Evolutionary conservation across 2,797 vertebrate species (phyloP).

Genomic region (Fistularia tabacaria): DNA sequence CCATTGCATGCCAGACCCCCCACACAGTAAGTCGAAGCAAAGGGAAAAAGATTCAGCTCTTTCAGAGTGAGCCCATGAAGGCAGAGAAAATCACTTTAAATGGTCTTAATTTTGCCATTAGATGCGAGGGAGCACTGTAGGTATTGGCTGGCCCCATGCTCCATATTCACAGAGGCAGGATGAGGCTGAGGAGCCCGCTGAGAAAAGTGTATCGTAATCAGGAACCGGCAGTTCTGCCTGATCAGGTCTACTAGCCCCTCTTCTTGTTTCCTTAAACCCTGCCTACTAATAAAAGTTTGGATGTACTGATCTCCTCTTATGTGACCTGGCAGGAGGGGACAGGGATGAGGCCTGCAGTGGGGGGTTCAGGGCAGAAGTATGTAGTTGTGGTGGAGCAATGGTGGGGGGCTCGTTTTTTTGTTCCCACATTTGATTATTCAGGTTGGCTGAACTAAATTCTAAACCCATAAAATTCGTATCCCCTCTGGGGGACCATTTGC

Average conservation of each 20-base stretch:
- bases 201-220: slow-evolving; percentile 99
- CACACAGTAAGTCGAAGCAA: slow-evolving; percentile 71
- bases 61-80: slow-evolving; percentile 71
- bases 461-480: slow-evolving; percentile 86
- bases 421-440: slow-evolving; percentile 92
- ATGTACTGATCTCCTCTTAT: slow-evolving; percentile 71
- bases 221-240: slow-evolving; percentile 91
- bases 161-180: slow-evolving; percentile 98
- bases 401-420: slow-evolving; percentile 71
- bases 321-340: slow-evolving; percentile 70
- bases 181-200: slow-evolving; percentile 92
- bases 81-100: slow-evolving; percentile 97
- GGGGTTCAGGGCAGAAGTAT: slow-evolving; percentile 46
- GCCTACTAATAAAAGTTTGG: slow-evolving; percentile 84
- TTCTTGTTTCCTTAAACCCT: slow-evolving; percentile 66
- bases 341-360: slow-evolving; percentile 65
- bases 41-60: slow-evolving; percentile 69
- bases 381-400: slow-evolving; percentile 52
- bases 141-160: slow-evolving; percentile 90
- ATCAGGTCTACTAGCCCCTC: slow-evolving; percentile 87
- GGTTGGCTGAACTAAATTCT: slow-evolving; percentile 87
- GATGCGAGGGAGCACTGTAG: slow-evolving; percentile 82
- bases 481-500: slow-evolving; percentile 83
- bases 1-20: slow-evolving; percentile 74
- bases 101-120: slow-evolving; percentile 99